These are phyloP conservation scores for Rhinogobio ventralis DNA, from an alignment of 2,797 vertebrate species.

Conservation along the genomic window DNA sequence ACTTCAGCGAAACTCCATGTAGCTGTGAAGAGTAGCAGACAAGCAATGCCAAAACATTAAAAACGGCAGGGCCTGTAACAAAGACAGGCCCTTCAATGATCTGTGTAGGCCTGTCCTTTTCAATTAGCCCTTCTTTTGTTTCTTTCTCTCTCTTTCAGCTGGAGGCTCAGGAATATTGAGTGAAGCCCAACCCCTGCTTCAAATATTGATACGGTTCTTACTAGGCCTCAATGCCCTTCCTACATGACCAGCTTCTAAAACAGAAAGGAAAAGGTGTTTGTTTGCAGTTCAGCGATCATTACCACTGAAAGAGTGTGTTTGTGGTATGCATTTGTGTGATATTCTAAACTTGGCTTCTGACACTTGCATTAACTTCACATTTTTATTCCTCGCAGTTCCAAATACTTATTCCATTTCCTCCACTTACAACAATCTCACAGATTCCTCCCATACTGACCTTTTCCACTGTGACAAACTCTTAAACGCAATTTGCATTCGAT, in stretches of 20 bases:
- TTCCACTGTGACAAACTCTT: conserved; percentile 13
- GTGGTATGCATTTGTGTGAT: not conserved
- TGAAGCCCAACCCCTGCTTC: conserved; percentile 55
- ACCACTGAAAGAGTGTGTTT: not conserved
- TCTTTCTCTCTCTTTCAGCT: conserved; percentile 55
- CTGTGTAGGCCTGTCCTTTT: conserved; percentile 74
- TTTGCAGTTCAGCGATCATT: conserved; percentile 25
- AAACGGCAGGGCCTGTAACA: conserved; percentile 10
- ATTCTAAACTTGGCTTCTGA: conserved; percentile 17
- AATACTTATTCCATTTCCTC: conserved; percentile 36
- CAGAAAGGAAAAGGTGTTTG: conserved; percentile 33
- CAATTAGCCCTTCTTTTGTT: conserved; percentile 72
- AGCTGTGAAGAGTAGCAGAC: conserved; percentile 22
- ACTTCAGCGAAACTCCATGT: conserved; percentile 12
- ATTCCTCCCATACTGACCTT: conserved; percentile 18
- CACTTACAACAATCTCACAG: conserved; percentile 36
- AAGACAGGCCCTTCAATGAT: conserved; percentile 59
- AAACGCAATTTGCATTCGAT: conserved; percentile 61
- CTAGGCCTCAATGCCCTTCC: conserved; percentile 51
- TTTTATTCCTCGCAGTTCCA: conserved; percentile 14
- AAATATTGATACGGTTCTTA: conserved; percentile 75
- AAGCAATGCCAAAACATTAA: conserved; percentile 38
- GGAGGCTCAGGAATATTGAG: conserved; percentile 41
- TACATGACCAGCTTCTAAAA: conserved; percentile 45
- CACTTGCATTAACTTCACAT: conserved; percentile 13